Percentiles rank a stretch among this genome's conserved stretches.
phyloP scores from a whole-genome alignment of 2,797 vertebrate genomes.

The Tangara arthus region DNA sequence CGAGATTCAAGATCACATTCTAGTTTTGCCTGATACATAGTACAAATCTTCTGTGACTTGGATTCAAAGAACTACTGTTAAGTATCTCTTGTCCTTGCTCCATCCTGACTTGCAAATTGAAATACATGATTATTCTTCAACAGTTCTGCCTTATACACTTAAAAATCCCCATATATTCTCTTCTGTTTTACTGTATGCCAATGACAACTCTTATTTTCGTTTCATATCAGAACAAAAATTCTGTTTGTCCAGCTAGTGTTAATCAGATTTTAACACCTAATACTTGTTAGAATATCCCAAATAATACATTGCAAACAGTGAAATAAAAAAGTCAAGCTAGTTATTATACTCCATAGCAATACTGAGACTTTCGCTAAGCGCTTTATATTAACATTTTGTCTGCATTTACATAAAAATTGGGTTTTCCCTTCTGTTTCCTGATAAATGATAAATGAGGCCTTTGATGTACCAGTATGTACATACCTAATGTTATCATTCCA shows the following conservation, averaged over 20 bases:
- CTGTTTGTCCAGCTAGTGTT: neutral
- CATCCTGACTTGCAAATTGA: neutral
- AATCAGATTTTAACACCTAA: neutral
- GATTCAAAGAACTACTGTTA: neutral
- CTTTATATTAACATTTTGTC: neutral
- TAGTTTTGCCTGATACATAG: neutral
- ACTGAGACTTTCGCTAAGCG: neutral
- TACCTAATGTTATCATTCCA: neutral
- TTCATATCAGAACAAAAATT: neutral
- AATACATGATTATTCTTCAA: neutral
- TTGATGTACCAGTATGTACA: neutral
- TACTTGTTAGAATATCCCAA: neutral
- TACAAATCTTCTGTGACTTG: neutral
- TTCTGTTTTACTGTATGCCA: neutral
- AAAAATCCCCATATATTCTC: neutral
- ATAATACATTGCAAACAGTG: neutral
- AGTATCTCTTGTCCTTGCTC: neutral
- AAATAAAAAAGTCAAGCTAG: neutral
- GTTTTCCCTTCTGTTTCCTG: neutral
- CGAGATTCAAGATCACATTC: neutral
- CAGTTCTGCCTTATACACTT: neutral
- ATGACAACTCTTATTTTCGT: neutral
- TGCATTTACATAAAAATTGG: constrained; percentile 14
- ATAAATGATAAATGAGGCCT: constrained; percentile 23
- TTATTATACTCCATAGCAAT: neutral